Conservation (phyloP, 2,797 vertebrate species). For the Platyrinchus mystaceus region DNA sequence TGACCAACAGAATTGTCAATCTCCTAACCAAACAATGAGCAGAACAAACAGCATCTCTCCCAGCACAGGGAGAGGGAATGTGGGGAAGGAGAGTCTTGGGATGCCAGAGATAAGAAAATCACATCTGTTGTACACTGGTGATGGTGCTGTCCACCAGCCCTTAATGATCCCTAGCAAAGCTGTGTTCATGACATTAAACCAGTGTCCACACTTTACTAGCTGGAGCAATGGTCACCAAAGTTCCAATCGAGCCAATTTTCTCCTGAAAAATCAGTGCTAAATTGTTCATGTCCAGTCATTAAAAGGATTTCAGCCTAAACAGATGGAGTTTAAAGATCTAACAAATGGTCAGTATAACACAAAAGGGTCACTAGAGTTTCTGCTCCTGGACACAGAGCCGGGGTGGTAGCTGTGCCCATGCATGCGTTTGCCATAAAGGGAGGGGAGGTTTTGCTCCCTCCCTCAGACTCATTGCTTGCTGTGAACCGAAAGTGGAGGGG, state of each 20-base stretch:
- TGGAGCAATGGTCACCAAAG: neutral
- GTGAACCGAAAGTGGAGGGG: neutral
- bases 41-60: neutral
- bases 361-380: neutral
- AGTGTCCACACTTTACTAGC: neutral
- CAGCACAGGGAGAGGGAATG: neutral
- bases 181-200: neutral
- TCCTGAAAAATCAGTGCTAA: neutral
- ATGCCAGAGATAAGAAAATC: neutral
- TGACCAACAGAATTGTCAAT: neutral
- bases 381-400: neutral
- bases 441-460: neutral
- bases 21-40: neutral
- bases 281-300: neutral
- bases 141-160: neutral
- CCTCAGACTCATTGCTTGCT: neutral
- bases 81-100: neutral
- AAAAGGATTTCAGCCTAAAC: constrained; percentile 4
- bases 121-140: neutral
- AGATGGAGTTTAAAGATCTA: constrained; percentile 34
- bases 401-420: neutral
- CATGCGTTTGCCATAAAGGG: neutral
- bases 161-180: neutral
- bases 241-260: neutral
- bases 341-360: neutral